A percentile compares a stretch with the other conserved stretches of the same genome.
These are phyloP conservation scores for Apaloderma vittatum DNA, from an alignment of 2,113 vertebrate genomes.

Conservation along the genomic window DNA sequence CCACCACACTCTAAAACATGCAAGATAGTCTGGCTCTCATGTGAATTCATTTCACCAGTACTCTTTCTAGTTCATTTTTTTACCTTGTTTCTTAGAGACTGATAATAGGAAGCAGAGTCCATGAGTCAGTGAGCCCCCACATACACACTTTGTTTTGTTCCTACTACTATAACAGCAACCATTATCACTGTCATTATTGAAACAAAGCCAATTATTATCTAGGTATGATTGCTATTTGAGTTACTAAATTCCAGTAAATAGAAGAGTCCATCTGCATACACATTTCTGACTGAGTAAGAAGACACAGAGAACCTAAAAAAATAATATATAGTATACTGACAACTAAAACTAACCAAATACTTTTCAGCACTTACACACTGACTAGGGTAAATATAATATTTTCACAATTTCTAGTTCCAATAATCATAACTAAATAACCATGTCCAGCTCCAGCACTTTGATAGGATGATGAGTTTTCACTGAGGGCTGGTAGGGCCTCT, in stretches of 20 bases:
- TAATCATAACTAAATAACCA: background rate
- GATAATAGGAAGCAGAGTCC: background rate
- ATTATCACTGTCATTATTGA: background rate
- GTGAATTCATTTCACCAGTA: background rate
- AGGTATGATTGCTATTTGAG: background rate
- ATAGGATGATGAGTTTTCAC: background rate
- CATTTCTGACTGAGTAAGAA: background rate
- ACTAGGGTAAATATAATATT: background rate
- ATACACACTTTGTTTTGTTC: background rate
- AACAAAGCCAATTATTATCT: slow-evolving; percentile 13
- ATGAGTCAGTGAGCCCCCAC: background rate
- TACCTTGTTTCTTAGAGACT: background rate
- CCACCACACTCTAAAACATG: background rate
- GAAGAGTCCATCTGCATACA: background rate
- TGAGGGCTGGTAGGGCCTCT: background rate
- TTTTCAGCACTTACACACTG: background rate
- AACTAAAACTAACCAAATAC: background rate
- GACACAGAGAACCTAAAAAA: background rate
- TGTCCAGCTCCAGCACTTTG: background rate
- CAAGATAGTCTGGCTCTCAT: background rate
- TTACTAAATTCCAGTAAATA: background rate
- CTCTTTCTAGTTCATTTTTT: background rate
- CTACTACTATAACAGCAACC: background rate
- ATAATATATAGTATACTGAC: background rate
- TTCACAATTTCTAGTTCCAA: background rate